Base-by-base conservation (phyloP, 2,888 invertebrate genomes). In the Xestoiulus laeticollis region DNA sequence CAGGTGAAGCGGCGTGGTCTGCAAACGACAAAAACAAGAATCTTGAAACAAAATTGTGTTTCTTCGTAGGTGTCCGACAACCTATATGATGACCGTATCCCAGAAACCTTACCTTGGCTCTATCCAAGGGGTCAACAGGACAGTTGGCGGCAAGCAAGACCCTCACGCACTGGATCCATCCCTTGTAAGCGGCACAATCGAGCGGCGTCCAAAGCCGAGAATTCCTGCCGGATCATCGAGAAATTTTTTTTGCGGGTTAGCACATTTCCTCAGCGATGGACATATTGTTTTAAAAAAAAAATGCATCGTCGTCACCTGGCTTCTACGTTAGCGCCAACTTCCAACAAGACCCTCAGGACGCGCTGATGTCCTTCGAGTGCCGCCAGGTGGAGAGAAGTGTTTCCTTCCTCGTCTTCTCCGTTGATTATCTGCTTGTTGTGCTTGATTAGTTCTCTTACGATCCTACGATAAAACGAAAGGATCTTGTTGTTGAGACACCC, bases 161-260 rank as follows among this genome's bases (percentile, higher is more conserved):
- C 85, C 90, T 90, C 44, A 91, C 91, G 19, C 91, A 91, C 44
- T 91, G 91, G 44, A 90, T 89, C 91, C 91, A 91, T 14, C 92
- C 93, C 87, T 91, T 90, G 22, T 92, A 91, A 16, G 93, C 92
- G 6, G 93, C 93, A 90, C 92, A 92, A 90, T 92, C 92, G 16
- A 93, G 91, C 22, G 93, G 92, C 1, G 93, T 93, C 92, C 92
- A 92, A 88, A 92, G 90, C 85, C 91, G 91, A 88, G 91, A 91
- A 90, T 93, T 93, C 87, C 92, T 92, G 19, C 16, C 12, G 16
- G 16, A 82, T 82, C 22, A 82, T n/a, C 14, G 22, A 82, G 82
- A 14, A 19, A 82, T 14, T 82, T 19, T 0, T 1, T 5, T 5
- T 38, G 5, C 12, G 19, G 48, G 19, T 48, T 48, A 48, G 12